phyloP scores from a whole-genome alignment of 2,113 vertebrate species.

The Ailuropoda melanoleuca region DNA sequence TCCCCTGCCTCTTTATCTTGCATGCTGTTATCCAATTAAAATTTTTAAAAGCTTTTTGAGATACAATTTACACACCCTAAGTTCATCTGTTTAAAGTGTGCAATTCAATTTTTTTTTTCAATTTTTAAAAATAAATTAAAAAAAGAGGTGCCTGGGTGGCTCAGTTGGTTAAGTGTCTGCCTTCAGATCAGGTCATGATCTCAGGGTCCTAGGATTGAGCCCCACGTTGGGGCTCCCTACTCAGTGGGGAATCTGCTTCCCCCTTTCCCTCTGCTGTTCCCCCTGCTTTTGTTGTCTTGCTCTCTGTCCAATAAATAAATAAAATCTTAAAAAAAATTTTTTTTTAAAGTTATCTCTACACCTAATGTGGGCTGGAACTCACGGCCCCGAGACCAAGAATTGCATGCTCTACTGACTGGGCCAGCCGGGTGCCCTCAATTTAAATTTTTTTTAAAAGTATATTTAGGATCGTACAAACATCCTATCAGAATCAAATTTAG shows the following conservation, averaged over 20 bases:
- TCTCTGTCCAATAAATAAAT: neutral
- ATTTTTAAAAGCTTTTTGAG: neutral
- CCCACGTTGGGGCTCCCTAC: too few species aligned
- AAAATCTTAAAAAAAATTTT: neutral
- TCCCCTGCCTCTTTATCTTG: neutral
- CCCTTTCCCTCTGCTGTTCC: too few species aligned
- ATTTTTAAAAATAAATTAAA: neutral
- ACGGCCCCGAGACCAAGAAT: neutral
- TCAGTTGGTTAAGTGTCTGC: too few species aligned
- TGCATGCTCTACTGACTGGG: neutral
- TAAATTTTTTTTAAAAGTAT: neutral
- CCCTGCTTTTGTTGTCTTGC: neutral
- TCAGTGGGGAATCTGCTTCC: too few species aligned
- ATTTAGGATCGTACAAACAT: neutral
- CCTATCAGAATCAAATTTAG: slow-evolving; percentile 11
- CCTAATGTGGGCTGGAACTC: neutral
- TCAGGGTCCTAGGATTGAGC: too few species aligned
- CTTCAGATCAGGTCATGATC: too few species aligned
- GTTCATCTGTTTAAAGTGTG: neutral
- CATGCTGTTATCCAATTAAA: neutral
- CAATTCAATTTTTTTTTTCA: neutral
- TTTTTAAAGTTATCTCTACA: neutral
- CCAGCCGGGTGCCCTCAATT: neutral
- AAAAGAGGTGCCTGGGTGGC: neutral
- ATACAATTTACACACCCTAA: neutral